phyloP scores from a whole-genome alignment of 2,797 vertebrate genomes.

The Rhinophrynus dorsalis region DNA sequence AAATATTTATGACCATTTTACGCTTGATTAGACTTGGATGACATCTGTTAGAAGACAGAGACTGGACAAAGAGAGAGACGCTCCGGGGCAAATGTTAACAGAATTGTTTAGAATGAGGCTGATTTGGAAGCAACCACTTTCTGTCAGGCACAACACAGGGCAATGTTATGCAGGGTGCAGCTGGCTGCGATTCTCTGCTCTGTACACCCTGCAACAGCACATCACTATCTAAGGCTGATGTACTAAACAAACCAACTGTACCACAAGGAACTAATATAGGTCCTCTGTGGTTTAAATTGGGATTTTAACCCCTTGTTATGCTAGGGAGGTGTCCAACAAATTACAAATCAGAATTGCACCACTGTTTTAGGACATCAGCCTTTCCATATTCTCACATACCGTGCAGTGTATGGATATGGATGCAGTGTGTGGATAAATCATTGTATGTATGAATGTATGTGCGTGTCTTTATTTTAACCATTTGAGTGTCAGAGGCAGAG shows the following conservation, averaged over 20 bases:
- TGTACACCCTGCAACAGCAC: constrained; percentile 55
- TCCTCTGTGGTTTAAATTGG: too few species aligned
- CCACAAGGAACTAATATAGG: not conserved
- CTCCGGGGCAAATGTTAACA: constrained; percentile 86
- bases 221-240: not conserved
- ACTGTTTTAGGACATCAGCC: too few species aligned
- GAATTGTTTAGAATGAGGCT: constrained; percentile 80
- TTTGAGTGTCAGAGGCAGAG: too few species aligned
- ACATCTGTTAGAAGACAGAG: constrained; percentile 89
- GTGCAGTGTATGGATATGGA: too few species aligned
- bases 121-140: constrained; percentile 74
- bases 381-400: too few species aligned
- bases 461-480: too few species aligned
- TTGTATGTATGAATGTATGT: too few species aligned
- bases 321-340: too few species aligned
- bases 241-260: too few species aligned
- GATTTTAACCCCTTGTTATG: too few species aligned
- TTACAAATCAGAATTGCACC: not conserved
- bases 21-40: constrained; percentile 98
- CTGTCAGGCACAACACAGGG: constrained; percentile 75
- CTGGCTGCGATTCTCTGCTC: constrained; percentile 67
- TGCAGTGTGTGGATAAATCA: too few species aligned
- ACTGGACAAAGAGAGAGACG: constrained; percentile 87
- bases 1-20: constrained; percentile 99
- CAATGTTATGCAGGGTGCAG: constrained; percentile 68